phyloP scores from a whole-genome alignment of 2,797 vertebrate species.

The Crocodylus rhombifer region DNA sequence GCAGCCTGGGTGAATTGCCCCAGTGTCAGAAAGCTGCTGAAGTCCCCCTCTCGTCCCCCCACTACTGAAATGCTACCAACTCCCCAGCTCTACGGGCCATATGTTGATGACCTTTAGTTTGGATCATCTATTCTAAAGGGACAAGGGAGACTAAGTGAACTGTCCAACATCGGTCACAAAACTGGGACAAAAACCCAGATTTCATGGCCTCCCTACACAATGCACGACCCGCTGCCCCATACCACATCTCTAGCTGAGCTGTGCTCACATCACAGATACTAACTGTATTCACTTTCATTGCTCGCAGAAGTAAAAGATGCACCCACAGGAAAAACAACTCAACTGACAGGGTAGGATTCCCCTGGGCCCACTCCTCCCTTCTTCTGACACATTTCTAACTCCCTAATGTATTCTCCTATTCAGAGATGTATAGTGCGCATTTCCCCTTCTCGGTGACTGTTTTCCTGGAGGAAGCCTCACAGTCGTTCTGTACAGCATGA shows the following conservation, averaged over 20 bases:
- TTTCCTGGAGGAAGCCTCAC: not conserved
- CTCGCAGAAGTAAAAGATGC: not conserved
- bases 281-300: not conserved
- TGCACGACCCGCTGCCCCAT: not conserved
- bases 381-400: slow-evolving; percentile 6
- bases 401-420: not conserved
- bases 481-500: not conserved
- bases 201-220: not conserved
- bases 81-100: too few species aligned
- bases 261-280: not conserved
- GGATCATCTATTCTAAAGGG: too few species aligned
- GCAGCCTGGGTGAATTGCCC: too few species aligned
- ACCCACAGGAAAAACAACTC: not conserved
- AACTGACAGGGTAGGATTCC: not conserved
- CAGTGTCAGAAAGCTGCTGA: too few species aligned
- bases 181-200: too few species aligned
- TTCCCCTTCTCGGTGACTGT: not conserved
- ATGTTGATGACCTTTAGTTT: too few species aligned
- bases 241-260: not conserved
- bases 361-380: not conserved
- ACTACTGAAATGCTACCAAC: too few species aligned
- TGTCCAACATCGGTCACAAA: too few species aligned
- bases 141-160: too few species aligned
- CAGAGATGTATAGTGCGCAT: not conserved
- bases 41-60: too few species aligned